phyloP scores from a whole-genome alignment of 2,797 vertebrate species.

The Botia almorhae region DNA sequence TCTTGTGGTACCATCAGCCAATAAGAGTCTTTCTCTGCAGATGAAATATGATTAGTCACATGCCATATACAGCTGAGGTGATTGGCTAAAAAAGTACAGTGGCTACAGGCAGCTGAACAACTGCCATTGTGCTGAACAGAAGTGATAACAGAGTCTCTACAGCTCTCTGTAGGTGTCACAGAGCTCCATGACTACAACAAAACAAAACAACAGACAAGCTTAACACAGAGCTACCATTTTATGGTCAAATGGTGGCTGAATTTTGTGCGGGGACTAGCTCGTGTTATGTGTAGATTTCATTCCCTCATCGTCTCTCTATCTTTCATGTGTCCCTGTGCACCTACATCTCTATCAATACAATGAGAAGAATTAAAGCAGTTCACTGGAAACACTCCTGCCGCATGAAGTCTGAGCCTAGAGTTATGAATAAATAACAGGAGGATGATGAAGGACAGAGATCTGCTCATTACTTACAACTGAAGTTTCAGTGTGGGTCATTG shows the following conservation, averaged over 20 bases:
- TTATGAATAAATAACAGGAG: constrained; percentile 32
- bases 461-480: constrained; percentile 11
- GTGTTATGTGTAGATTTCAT: background rate
- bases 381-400: constrained; percentile 9
- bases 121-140: background rate
- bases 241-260: background rate
- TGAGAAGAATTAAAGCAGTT: background rate
- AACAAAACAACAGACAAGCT: background rate
- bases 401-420: constrained; percentile 19
- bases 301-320: background rate
- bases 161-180: background rate
- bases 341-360: background rate
- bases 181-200: background rate
- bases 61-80: too few relatives aligned
- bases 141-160: background rate
- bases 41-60: too few relatives aligned
- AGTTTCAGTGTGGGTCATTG: background rate
- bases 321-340: background rate
- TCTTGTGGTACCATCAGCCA: too few relatives aligned
- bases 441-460: constrained; percentile 10
- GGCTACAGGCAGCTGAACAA: background rate
- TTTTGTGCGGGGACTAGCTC: background rate
- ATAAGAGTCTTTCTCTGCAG: too few relatives aligned
- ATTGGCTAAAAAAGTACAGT: too few relatives aligned
- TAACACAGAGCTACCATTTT: background rate